A percentile compares a stretch with the other conserved stretches of the same genome.
These are phyloP conservation scores for Mesaphorura yosii DNA, from an alignment of 1,140 invertebrate species.

Conservation along the genomic window DNA sequence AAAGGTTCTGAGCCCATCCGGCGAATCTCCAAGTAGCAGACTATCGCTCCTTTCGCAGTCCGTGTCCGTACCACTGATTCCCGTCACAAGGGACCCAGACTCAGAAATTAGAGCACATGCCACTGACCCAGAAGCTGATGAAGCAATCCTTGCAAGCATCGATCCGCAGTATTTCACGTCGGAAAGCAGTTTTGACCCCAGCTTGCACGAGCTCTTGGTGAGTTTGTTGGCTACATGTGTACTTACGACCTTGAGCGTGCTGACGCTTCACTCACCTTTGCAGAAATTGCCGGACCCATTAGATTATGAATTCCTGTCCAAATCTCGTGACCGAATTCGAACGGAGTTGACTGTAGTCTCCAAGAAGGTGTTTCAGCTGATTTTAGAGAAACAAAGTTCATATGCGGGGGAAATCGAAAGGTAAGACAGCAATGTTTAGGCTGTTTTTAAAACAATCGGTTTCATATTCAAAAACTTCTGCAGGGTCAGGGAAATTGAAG, in stretches of 20 bases:
- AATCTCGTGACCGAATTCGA: slow-evolving; percentile 51
- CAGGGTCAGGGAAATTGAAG: slow-evolving; percentile 62
- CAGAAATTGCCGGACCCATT: slow-evolving; percentile 52
- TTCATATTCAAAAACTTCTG: slow-evolving; percentile 17
- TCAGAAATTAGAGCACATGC: slow-evolving; percentile 24
- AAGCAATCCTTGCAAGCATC: slow-evolving; percentile 60
- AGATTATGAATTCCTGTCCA: slow-evolving; percentile 54
- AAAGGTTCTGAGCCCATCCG: slow-evolving; percentile 26
- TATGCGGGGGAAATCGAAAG: slow-evolving; percentile 70
- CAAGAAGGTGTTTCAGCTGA: slow-evolving; percentile 78
- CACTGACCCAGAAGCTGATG: slow-evolving; percentile 49
- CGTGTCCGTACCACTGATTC: slow-evolving; percentile 19
- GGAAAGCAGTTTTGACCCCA: slow-evolving; percentile 50
- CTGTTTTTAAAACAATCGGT: neutral
- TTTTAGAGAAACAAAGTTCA: slow-evolving; percentile 72
- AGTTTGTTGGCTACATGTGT: slow-evolving; percentile 12
- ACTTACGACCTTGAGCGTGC: neutral
- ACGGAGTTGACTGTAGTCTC: slow-evolving; percentile 74
- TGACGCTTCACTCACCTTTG: slow-evolving; percentile 18
- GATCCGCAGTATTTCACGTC: slow-evolving; percentile 54
- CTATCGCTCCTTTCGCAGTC: slow-evolving; percentile 13
- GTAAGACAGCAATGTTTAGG: slow-evolving; percentile 21
- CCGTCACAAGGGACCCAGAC: slow-evolving; percentile 29
- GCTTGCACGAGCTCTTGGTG: slow-evolving; percentile 54
- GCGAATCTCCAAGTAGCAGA: slow-evolving; percentile 4